Base-by-base conservation (phyloP, 2,113 vertebrate genomes). In the Catharus bicknelli region DNA sequence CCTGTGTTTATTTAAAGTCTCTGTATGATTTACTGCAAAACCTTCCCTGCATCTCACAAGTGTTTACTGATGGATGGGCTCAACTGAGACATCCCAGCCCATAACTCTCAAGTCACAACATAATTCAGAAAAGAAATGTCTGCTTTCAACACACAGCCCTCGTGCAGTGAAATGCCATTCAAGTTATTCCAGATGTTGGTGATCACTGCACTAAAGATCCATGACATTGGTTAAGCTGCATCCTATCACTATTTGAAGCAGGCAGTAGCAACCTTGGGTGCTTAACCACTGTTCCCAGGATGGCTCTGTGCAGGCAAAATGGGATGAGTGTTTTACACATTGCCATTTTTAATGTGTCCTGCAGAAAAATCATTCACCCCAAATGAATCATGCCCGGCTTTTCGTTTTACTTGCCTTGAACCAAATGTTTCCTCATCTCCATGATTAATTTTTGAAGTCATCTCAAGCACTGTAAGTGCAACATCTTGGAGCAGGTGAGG, bases 31-130 rank as follows among this genome's bases (percentile, higher is more conserved):
- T 93, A 86, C 61, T 84, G 55, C 51, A 70, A 62, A 75, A 62
- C 73, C 16, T 58, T 92, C 83, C 68, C 20, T 23, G 5, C 0
- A 0, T 62, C 55, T 94, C 23, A 0, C 34, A 38, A 88, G 91
- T 90, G 83, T 77, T 86, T 54, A 26, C 68, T 91, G 90, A 88
- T 73, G 72, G 53, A 81, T 84, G 86, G 81, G 68, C 64, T 90
- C 2, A 0, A 36, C 0, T 55, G 77, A 86, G 50, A 74, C 5
- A 2, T 78, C 81, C 64, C 86, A 93, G 81, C 61, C 90, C 77
- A 27, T 90, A 38, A 84, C 26, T 93, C 87, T 36, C 73, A n/a
- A 83, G 40, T 75, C 83, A 92, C 91, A 79, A 63, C 69, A 86
- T 88, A 58, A 89, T n/a, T 95, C 82, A 87, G 26, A 45, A 63